These are phyloP conservation scores for Uropsilus gracilis DNA, from an alignment of 2,113 vertebrate species.

Conservation along the genomic window DNA sequence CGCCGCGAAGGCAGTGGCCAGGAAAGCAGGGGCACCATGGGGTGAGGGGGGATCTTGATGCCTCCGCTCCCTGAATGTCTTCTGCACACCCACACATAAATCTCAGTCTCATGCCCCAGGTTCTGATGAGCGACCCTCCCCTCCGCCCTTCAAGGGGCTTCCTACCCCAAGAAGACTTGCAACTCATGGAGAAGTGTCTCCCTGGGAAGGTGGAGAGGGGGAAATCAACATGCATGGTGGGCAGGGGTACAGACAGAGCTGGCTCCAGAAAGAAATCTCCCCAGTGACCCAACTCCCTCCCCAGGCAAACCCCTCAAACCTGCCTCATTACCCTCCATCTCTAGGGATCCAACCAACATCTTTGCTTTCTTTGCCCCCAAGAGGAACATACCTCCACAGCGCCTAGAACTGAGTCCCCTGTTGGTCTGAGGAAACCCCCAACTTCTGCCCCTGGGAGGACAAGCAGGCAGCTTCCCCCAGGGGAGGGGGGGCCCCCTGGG, in stretches of 20 bases:
- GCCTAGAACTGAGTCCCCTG: background rate
- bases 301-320: background rate
- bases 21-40: rapidly evolving
- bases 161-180: rapidly evolving
- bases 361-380: background rate
- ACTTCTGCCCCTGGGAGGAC: background rate
- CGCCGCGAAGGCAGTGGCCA: rapidly evolving
- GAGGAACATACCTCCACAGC: background rate
- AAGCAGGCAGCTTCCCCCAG: background rate
- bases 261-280: background rate
- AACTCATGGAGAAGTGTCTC: background rate
- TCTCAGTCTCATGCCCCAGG: rapidly evolving
- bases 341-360: background rate
- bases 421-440: background rate
- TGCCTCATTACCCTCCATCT: background rate
- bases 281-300: background rate
- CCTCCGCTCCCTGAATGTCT: rapidly evolving
- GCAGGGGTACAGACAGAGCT: background rate
- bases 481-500: background rate
- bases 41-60: rapidly evolving
- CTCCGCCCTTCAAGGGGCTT: rapidly evolving
- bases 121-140: rapidly evolving
- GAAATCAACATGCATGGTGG: too few species aligned
- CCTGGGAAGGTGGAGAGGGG: rapidly evolving
- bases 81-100: rapidly evolving